A percentile compares a stretch with the other conserved stretches of the same genome.
These are phyloP conservation scores for Pseudorasbora parva DNA, from an alignment of 2,113 vertebrate species.

Conservation along the genomic window DNA sequence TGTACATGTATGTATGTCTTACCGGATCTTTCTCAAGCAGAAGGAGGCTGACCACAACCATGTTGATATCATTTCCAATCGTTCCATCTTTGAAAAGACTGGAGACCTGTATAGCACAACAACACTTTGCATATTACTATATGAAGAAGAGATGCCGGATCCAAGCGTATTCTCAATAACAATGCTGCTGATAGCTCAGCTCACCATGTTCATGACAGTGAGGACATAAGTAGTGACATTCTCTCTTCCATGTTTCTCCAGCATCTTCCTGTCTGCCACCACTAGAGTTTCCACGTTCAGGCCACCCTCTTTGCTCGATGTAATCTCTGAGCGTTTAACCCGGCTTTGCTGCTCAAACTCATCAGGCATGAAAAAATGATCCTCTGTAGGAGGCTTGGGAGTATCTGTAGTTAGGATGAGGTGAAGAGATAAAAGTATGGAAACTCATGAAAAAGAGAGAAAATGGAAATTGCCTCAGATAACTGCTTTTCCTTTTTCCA, in stretches of 20 bases:
- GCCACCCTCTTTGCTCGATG: conserved; percentile 80
- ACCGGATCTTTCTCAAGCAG: conserved; percentile 96
- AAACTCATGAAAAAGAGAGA: conserved; percentile 52
- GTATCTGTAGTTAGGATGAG: conserved; percentile 75
- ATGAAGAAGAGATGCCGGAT: neutral
- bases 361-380: conserved; percentile 80
- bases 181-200: conserved; percentile 18
- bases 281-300: conserved; percentile 96
- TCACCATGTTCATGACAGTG: conserved; percentile 99
- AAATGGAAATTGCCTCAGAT: conserved; percentile 57
- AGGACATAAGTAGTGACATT: conserved; percentile 95
- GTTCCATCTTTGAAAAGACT: conserved; percentile 98
- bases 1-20: conserved; percentile 64
- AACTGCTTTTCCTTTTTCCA: conserved; percentile 58
- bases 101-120: conserved; percentile 82
- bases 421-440: conserved; percentile 47
- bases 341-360: conserved; percentile 81
- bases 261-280: conserved; percentile 95
- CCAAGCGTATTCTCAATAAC: neutral
- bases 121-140: neutral
- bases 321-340: conserved; percentile 84
- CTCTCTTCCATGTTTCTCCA: conserved; percentile 93
- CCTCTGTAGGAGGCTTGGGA: conserved; percentile 83
- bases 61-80: conserved; percentile 95
- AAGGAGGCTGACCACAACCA: conserved; percentile 93